A percentile compares a stretch with the other conserved stretches of the same genome.
These are phyloP conservation scores for Stichopus horrens DNA, from an alignment of 53 echinoderm and acorn worm species.

Conservation along the genomic window DNA sequence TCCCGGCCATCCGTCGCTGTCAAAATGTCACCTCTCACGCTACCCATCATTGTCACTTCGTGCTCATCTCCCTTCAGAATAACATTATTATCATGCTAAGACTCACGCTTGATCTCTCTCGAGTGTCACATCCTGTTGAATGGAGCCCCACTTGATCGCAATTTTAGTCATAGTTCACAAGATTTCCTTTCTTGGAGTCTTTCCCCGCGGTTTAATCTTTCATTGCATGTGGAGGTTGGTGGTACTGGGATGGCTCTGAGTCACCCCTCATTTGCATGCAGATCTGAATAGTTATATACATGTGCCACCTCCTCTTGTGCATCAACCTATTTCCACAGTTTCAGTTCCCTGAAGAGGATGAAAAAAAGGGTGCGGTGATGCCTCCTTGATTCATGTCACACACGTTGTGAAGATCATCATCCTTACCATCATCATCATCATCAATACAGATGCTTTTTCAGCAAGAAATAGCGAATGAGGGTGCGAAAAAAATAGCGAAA, in stretches of 20 bases:
- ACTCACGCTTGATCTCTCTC: constrained; percentile 28
- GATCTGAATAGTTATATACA: constrained; percentile 14
- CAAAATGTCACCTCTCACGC: constrained; percentile 19
- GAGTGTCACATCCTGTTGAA: constrained; percentile 35
- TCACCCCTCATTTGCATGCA: constrained; percentile 21
- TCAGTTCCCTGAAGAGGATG: constrained; percentile 18
- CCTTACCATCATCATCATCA: background rate
- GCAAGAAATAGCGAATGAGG: too few species aligned
- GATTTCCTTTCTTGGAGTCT: constrained; percentile 14
- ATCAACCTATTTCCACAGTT: constrained; percentile 26
- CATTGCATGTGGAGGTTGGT: constrained; percentile 31
- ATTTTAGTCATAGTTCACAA: constrained; percentile 40
- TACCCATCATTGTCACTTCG: background rate
- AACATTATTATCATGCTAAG: constrained; percentile 28
- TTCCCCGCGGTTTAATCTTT: constrained; percentile 29
- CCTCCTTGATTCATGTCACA: constrained; percentile 13
- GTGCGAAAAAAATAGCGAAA: too few species aligned
- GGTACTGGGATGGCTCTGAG: constrained; percentile 15
- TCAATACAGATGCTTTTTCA: too few species aligned
- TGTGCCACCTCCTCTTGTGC: constrained; percentile 14
- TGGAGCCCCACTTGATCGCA: constrained; percentile 40
- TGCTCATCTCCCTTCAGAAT: background rate
- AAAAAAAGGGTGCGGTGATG: background rate
- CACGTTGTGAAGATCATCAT: background rate
- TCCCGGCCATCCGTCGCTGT: background rate